Evolutionary conservation across 2,113 vertebrate genomes (phyloP).

Genomic region (Raphicerus campestris): DNA sequence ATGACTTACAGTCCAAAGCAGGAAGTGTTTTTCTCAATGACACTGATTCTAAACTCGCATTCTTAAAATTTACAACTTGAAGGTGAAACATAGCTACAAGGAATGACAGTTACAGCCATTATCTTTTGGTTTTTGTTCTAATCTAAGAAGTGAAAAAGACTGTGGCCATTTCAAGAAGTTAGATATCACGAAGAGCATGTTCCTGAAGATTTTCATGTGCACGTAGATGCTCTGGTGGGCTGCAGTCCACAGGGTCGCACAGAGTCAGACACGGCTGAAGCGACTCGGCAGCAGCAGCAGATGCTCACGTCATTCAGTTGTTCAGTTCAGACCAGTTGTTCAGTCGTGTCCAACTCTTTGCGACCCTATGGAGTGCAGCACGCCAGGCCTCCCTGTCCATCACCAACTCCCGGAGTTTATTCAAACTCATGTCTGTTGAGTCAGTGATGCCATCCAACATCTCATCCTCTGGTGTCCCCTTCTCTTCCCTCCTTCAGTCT

Average conservation of each 20-base stretch:
- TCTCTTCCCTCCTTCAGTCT: background rate
- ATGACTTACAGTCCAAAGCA: slow-evolving; percentile 17
- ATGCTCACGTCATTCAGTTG: background rate
- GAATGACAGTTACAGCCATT: background rate
- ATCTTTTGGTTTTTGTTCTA: background rate
- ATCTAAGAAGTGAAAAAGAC: background rate
- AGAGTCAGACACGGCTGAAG: no score
- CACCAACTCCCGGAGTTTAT: background rate
- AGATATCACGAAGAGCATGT: background rate
- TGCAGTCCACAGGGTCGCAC: no score
- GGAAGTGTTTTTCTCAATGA: background rate
- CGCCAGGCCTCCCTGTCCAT: background rate
- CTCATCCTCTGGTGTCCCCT: background rate
- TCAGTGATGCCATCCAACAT: background rate
- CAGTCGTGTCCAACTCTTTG: accelerated
- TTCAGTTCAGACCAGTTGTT: background rate
- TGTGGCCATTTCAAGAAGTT: background rate
- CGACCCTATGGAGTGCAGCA: accelerated
- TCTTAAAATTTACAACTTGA: background rate
- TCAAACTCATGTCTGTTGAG: background rate
- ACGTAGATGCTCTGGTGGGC: no score
- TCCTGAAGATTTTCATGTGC: background rate
- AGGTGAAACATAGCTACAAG: background rate
- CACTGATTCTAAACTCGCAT: background rate
- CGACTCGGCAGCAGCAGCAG: background rate